These are phyloP conservation scores for Vireo griseus DNA, from an alignment of 2,797 vertebrate species.

Conservation along the genomic window DNA sequence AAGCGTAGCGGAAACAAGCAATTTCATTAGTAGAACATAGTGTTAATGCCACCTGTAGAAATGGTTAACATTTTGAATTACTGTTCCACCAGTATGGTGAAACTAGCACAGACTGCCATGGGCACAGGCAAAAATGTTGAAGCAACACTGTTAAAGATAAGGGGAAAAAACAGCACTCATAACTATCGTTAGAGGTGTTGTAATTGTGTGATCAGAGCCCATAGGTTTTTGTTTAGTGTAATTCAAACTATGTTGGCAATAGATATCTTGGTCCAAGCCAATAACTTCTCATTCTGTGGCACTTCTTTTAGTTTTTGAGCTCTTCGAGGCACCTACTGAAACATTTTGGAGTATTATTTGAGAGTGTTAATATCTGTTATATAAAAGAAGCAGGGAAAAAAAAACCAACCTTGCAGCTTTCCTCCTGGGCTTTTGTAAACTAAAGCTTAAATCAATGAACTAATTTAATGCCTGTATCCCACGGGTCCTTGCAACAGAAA, in stretches of 20 bases:
- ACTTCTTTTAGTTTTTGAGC: not conserved
- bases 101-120: not conserved
- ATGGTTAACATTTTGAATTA: not conserved
- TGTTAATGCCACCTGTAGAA: not conserved
- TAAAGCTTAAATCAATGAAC: not conserved
- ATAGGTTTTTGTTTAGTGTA: not conserved
- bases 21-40: not conserved
- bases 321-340: not conserved
- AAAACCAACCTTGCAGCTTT: not conserved
- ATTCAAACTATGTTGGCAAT: not conserved
- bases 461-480: not conserved
- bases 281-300: not conserved
- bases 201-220: not conserved
- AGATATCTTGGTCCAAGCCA: not conserved
- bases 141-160: not conserved
- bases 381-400: not conserved
- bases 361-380: not conserved
- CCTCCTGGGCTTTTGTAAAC: not conserved
- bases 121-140: not conserved
- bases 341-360: not conserved
- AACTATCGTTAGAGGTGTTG: not conserved
- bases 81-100: not conserved
- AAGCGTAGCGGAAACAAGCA: not conserved
- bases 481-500: not conserved
- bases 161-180: not conserved